These are phyloP conservation scores for Hirudinaria manillensis DNA, from an alignment of 2,888 invertebrate species.

Conservation along the genomic window DNA sequence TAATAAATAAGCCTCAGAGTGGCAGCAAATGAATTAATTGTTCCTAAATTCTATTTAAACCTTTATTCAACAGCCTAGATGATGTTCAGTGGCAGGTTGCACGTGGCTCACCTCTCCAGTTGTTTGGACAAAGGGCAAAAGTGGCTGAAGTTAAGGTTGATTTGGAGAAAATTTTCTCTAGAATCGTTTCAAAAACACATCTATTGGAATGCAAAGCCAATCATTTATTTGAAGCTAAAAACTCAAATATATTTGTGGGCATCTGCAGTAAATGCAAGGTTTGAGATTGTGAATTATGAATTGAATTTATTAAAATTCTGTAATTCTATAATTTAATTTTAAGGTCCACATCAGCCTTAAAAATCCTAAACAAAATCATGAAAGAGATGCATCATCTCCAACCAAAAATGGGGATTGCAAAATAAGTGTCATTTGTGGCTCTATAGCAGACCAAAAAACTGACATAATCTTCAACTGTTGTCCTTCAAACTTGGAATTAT, in stretches of 20 bases:
- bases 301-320: neutral
- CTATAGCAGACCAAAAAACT: neutral
- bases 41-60: no score
- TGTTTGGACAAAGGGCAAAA: neutral
- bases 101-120: neutral
- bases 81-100: neutral
- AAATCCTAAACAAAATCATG: no score
- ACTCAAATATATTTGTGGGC: neutral
- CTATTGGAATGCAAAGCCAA: neutral
- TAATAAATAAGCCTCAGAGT: no score
- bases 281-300: neutral
- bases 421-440: neutral
- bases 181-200: neutral
- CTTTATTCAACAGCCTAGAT: neutral
- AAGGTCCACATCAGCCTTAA: no score
- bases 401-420: no score
- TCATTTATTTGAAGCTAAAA: neutral
- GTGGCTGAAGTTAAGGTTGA: neutral
- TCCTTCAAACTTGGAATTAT: neutral
- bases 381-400: no score
- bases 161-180: neutral
- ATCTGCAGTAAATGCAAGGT: conserved; percentile 2
- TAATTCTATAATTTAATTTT: neutral
- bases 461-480: neutral
- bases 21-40: no score